phyloP scores from a whole-genome alignment of 2,113 vertebrate genomes.

The Phyllostomus discolor region DNA sequence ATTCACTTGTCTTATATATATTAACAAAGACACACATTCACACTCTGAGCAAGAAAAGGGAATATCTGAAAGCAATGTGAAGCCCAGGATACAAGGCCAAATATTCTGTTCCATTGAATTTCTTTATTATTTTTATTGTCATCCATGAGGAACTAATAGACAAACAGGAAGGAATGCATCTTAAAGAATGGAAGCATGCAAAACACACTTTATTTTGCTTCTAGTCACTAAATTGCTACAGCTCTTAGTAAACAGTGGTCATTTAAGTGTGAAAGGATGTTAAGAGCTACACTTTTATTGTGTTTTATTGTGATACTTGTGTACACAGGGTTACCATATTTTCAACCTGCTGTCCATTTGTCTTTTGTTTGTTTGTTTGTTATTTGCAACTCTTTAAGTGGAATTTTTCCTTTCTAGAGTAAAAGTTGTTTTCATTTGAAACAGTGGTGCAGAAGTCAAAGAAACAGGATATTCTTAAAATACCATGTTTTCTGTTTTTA shows the following conservation, averaged over 20 bases:
- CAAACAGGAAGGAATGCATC: neutral
- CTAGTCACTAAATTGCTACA: neutral
- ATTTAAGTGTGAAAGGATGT: neutral
- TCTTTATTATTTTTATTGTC: neutral
- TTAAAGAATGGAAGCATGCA: neutral
- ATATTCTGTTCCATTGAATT: neutral
- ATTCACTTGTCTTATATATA: neutral
- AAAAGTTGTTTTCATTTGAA: conserved; percentile 21
- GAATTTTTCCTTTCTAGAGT: neutral
- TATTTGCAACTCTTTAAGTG: neutral
- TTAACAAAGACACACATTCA: neutral
- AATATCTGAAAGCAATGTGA: neutral
- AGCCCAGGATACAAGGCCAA: neutral
- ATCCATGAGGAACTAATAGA: neutral
- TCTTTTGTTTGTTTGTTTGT: neutral
- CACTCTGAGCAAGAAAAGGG: neutral
- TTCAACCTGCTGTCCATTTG: neutral
- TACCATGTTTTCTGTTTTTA: neutral
- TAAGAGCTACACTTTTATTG: neutral
- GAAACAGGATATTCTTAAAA: neutral
- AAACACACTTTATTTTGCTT: neutral
- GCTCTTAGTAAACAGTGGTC: neutral
- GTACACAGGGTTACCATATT: neutral
- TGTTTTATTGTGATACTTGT: neutral
- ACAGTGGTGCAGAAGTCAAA: neutral